Percentiles rank a stretch among this genome's conserved stretches.
Conservation (phyloP, 1,140 invertebrate genomes). For the Tribolium madens region DNA sequence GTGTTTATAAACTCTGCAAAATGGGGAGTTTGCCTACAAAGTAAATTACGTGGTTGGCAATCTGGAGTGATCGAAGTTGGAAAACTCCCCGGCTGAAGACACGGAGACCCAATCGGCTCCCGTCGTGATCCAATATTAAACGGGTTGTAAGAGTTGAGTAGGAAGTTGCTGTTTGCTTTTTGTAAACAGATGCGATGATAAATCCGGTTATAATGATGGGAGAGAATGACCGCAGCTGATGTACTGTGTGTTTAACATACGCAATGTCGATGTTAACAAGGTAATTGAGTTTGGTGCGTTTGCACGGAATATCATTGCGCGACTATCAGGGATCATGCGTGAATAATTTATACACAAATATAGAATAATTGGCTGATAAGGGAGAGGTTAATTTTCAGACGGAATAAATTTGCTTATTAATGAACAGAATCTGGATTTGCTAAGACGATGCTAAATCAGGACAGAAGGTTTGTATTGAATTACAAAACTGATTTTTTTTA, state of each 20-base stretch:
- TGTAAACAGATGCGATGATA: not conserved
- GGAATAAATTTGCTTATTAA: too few relatives aligned
- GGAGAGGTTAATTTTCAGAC: not conserved
- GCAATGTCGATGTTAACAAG: not conserved
- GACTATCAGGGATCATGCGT: not conserved
- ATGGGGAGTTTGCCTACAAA: not conserved
- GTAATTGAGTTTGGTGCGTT: not conserved
- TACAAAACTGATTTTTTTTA: too few relatives aligned
- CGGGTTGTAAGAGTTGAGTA: not conserved
- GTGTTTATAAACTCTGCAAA: not conserved
- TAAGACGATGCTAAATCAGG: too few relatives aligned
- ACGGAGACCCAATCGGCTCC: not conserved
- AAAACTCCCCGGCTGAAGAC: not conserved
- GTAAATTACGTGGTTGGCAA: not conserved
- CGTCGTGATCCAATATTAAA: not conserved
- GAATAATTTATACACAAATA: not conserved
- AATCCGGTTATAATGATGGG: not conserved
- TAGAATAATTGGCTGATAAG: not conserved
- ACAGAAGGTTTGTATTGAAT: too few relatives aligned
- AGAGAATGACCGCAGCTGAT: not conserved
- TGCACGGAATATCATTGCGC: not conserved
- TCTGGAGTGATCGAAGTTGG: not conserved
- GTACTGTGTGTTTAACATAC: not conserved
- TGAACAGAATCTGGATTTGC: too few relatives aligned
- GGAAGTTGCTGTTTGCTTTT: not conserved